phyloP scores from a whole-genome alignment of 2,113 vertebrate species.

The Peucedramus taeniatus region DNA sequence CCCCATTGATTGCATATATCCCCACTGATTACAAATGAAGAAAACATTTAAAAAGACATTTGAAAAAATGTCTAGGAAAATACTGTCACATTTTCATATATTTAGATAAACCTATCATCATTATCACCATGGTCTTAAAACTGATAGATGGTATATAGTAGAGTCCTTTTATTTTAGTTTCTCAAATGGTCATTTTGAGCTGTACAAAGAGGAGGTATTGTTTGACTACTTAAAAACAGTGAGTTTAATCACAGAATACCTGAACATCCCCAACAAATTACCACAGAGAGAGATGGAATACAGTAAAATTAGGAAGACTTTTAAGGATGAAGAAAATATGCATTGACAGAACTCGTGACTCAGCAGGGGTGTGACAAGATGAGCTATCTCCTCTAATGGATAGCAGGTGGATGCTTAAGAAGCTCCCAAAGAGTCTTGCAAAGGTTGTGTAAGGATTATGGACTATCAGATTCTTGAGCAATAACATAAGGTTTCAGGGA shows the following conservation, averaged over 20 bases:
- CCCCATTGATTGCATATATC: background rate
- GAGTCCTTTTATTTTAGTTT: background rate
- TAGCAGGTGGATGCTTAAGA: background rate
- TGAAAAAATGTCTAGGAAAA: background rate
- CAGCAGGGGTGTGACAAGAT: background rate
- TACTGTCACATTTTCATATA: background rate
- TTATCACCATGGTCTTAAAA: background rate
- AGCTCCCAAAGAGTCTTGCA: background rate
- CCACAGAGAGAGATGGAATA: background rate
- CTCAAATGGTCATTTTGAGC: background rate
- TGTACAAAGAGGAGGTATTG: background rate
- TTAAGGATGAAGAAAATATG: background rate
- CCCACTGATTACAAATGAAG: background rate
- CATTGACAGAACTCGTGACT: background rate
- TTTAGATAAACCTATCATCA: background rate
- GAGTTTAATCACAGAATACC: background rate
- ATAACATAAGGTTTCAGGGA: background rate
- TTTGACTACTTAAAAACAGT: background rate
- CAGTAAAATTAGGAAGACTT: background rate
- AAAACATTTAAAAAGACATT: background rate
- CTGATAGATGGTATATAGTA: background rate
- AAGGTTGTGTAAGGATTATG: background rate
- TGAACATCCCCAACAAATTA: background rate
- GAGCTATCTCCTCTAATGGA: background rate
- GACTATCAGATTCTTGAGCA: background rate